Base-by-base conservation (phyloP, 1,140 invertebrate species). In the Micrasema longulum region DNA sequence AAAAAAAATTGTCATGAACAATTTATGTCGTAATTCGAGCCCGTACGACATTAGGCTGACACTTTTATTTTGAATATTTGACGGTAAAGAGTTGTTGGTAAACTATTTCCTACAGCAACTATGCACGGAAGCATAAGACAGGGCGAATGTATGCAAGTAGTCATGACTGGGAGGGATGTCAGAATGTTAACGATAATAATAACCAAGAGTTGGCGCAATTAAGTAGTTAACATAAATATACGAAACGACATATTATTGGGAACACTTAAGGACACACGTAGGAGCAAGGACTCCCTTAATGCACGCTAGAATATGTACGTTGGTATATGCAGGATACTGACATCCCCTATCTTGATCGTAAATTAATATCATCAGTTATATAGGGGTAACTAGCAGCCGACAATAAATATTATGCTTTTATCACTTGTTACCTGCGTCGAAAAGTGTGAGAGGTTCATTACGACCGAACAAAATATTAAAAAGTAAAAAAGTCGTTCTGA, bases 211-310 rank as follows among this genome's bases (percentile, higher is more conserved):
- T 71, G 62, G 47, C 69, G 73, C 73, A 74, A 74, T 74, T 74
- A 74, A 74, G 64, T 66, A 69, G 73, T 74, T 62, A 71, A 53
- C 57, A 70, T 74, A 70, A 74, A 74, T 70, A 74, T 74, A 69
- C 43, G 66, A 55, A 20, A 63, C 52, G 35, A 62, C 53, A 67
- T 53, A 65, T 70, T 74, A 74, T 74, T 63, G 72, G 31, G 43
- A 57, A 73, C 67, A 69, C 67, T 73, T 69, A 70, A 43, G 66
- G 22, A 65, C 70, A 57, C 48, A 60, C 35, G 63, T 70, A 65
- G 47, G 16, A 12, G 11, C 35, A 41, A 36, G 36, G 12, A 35
- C 7, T 36, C 36, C 38, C 64, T 43, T 43, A 43, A 71, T 72
- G 70, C 70, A 62, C 66, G 64, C 66, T 62, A 43, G 52, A 48